These are phyloP conservation scores for Falco punctatus DNA, from an alignment of 2,113 vertebrate species.

Conservation along the genomic window DNA sequence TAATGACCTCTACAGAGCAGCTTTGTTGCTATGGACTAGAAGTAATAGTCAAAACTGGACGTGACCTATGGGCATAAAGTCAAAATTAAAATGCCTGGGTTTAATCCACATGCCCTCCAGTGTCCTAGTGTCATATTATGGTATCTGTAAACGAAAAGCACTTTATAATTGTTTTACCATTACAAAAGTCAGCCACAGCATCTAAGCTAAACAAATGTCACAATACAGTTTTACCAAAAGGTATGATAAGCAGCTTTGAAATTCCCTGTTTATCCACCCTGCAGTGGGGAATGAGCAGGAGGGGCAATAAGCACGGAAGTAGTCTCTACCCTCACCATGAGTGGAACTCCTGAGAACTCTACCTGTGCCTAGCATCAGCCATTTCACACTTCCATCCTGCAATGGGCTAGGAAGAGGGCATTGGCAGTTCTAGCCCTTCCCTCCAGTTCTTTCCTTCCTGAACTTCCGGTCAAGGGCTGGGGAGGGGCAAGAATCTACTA, in stretches of 20 bases:
- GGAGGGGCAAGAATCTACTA: background rate
- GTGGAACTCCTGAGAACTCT: background rate
- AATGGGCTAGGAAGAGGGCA: background rate
- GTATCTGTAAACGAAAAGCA: background rate
- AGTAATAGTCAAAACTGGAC: background rate
- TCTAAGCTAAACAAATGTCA: background rate
- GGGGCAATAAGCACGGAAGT: background rate
- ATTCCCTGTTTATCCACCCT: background rate
- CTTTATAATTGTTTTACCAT: background rate
- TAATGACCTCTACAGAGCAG: background rate
- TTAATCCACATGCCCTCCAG: background rate
- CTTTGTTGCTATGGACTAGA: background rate
- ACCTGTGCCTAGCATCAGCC: background rate
- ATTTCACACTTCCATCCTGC: background rate
- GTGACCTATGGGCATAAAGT: background rate
- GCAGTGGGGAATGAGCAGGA: background rate
- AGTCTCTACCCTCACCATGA: background rate
- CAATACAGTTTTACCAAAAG: background rate
- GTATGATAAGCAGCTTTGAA: background rate
- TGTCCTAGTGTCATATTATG: background rate
- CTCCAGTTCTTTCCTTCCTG: background rate
- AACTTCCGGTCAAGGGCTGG: accelerated
- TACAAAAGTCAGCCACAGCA: background rate
- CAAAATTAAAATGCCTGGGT: background rate
- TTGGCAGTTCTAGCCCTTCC: background rate